Evolutionary conservation across 2,797 vertebrate species (phyloP).

Genomic region (Enteromius paludinosus): DNA sequence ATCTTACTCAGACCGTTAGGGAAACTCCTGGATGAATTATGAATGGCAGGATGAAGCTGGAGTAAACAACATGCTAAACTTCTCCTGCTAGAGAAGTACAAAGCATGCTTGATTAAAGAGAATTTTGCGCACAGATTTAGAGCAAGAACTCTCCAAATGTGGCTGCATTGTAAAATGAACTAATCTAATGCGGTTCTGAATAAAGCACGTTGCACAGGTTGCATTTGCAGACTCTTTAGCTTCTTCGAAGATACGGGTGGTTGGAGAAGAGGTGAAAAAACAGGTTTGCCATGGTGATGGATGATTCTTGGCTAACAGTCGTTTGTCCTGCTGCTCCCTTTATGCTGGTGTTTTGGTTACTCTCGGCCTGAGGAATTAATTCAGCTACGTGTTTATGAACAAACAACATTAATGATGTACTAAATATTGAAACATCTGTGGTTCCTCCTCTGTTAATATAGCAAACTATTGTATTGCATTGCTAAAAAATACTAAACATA

Average conservation of each 20-base stretch:
- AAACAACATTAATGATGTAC: neutral
- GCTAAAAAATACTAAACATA: neutral
- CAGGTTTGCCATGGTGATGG: slow-evolving; percentile 76
- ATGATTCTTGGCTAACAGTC: slow-evolving; percentile 78
- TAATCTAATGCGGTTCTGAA: neutral
- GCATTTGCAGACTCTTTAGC: neutral
- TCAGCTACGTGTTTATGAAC: neutral
- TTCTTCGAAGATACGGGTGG: slow-evolving; percentile 31
- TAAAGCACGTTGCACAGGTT: neutral
- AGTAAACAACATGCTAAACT: neutral
- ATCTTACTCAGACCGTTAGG: neutral
- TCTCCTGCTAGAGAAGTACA: neutral
- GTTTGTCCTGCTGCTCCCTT: slow-evolving; percentile 69
- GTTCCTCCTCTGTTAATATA: neutral
- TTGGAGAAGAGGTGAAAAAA: slow-evolving; percentile 66
- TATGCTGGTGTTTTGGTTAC: neutral
- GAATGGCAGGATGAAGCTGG: neutral
- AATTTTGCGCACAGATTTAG: neutral
- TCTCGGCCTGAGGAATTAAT: neutral
- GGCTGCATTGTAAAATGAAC: neutral
- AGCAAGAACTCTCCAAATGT: neutral
- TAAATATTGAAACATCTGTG: neutral
- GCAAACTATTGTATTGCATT: neutral
- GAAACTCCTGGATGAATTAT: too few species aligned
- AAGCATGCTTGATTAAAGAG: neutral